Evolutionary conservation across 2,797 vertebrate species (phyloP), one percentile per base, ranked within the genome.

Genomic region (Danio albolineatus): DNA sequence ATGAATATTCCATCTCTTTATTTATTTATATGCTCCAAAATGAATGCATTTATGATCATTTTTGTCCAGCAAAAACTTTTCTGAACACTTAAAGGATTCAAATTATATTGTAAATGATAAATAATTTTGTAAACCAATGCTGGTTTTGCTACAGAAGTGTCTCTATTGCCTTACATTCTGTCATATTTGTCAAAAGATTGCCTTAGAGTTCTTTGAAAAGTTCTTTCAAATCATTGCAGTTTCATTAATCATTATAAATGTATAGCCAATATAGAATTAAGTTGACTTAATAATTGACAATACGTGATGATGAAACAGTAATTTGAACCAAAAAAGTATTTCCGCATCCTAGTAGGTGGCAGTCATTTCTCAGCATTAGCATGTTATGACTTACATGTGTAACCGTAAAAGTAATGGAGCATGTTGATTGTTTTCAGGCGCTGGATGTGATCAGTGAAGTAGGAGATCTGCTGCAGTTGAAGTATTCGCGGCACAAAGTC

Each of bases 361-460:
- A 62, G 46, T 59, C 6, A 10, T 39, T 60, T 65, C 48, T 49
- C 54, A 66, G 53, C 64, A 76, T 64, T 61, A 64, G 39, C 57
- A 12, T 69, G 57, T 82, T 82, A 57, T 74, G 75, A 65, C 69
- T 61, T 77, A 39, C 66, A 59, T 16, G 21, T 81, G 59, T 79
- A 73, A 69, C 77, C 49, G 39, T 80, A 69, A 73, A 62, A 62
- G 46, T 65, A 80, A 48, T 61, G 61, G 60, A 75, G 64, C 80
- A 10, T 80, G 65, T 74, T 70, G 80, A 62, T 86, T 38, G 78
- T 75, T 70, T 83, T 61, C 82, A 96, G 95, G 93, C 93, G 83
- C 90, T 96, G 89, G 93, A 90, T 84, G 92, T 94, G 86, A 92
- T 96, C 84, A 88, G 89, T 74, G 95, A 96, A 89, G 95, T 96